Evolutionary conservation across 2,888 invertebrate species (phyloP).

Genomic region (Andrena minutula): DNA sequence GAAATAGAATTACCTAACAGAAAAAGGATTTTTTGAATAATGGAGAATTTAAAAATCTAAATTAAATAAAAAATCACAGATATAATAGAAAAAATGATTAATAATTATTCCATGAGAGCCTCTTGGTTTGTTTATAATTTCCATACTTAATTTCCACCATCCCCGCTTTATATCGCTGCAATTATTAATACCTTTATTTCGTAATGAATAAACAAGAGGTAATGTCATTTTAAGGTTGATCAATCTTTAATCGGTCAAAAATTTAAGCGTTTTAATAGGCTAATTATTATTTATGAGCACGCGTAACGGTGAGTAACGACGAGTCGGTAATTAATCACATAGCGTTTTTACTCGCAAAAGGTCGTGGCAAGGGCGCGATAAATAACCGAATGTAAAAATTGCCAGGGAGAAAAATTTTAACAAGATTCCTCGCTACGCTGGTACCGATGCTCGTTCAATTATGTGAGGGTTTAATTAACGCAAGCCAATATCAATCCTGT

Average conservation of each 20-base stretch:
- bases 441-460: slow-evolving; percentile 25
- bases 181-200: not conserved
- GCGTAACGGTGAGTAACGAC: not conserved
- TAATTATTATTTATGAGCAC: slow-evolving; percentile 18
- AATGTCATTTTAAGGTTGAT: not conserved
- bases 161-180: too few species aligned
- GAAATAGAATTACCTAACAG: too few species aligned
- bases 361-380: slow-evolving; percentile 10
- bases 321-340: slow-evolving; percentile 33
- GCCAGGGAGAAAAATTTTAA: slow-evolving; percentile 28
- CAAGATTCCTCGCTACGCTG: slow-evolving; percentile 7
- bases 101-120: too few species aligned
- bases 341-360: not conserved
- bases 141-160: too few species aligned
- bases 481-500: slow-evolving; percentile 9
- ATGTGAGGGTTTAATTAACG: slow-evolving; percentile 44
- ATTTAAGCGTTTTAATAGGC: not conserved
- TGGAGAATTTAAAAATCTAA: too few species aligned
- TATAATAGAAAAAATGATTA: not conserved
- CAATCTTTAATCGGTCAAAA: not conserved
- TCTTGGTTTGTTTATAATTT: too few species aligned
- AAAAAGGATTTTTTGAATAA: too few species aligned
- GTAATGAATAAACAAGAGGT: not conserved
- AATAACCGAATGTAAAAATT: slow-evolving; percentile 37
- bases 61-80: not conserved